Percentiles rank a stretch among this genome's conserved stretches.
phyloP scores from a whole-genome alignment of 1,140 invertebrate species.

The Drosophila sucinea region DNA sequence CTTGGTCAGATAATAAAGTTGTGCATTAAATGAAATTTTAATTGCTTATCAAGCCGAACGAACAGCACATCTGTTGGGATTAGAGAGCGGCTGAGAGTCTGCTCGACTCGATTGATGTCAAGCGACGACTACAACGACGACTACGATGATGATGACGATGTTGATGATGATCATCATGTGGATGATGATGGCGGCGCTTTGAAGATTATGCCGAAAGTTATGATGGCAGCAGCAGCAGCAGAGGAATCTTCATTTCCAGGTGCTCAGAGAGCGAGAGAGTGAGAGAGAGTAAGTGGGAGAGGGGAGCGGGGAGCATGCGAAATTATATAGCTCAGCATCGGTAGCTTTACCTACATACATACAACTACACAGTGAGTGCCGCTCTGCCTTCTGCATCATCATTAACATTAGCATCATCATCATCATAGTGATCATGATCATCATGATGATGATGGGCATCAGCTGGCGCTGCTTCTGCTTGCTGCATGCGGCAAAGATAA shows the following conservation, averaged over 20 bases:
- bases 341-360: constrained; percentile 67
- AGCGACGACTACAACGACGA: constrained; percentile 57
- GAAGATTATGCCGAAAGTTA: constrained; percentile 79
- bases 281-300: not conserved
- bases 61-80: constrained; percentile 68
- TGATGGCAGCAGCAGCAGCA: constrained; percentile 54
- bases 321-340: constrained; percentile 69
- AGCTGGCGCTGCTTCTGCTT: constrained; percentile 35
- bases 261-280: constrained; percentile 38
- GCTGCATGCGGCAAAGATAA: constrained; percentile 78
- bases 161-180: constrained; percentile 30
- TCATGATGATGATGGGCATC: constrained; percentile 31
- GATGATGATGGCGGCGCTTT: constrained; percentile 61
- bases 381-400: constrained; percentile 36
- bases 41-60: constrained; percentile 68
- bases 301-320: constrained; percentile 56
- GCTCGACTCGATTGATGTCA: constrained; percentile 72
- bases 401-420: constrained; percentile 41
- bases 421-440: constrained; percentile 20
- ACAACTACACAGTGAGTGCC: constrained; percentile 59
- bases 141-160: constrained; percentile 40
- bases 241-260: constrained; percentile 38
- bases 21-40: constrained; percentile 77
- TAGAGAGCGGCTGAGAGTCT: constrained; percentile 48
- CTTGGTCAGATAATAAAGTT: constrained; percentile 72